These are phyloP conservation scores for Loris lydekkerianus DNA, from an alignment of 2,797 vertebrate genomes.

Conservation along the genomic window DNA sequence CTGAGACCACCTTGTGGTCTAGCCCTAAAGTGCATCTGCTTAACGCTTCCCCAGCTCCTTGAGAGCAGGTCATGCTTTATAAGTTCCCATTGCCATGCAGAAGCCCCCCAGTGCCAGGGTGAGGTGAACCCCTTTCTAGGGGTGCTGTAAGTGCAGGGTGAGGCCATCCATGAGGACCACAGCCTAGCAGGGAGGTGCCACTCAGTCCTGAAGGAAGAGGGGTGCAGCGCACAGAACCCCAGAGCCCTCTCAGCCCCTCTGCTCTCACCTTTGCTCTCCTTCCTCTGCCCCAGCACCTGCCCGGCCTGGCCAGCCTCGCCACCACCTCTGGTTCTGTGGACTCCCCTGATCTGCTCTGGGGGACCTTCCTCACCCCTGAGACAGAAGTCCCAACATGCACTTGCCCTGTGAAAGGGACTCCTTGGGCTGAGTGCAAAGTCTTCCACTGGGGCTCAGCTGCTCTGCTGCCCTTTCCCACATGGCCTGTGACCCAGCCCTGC, in stretches of 20 bases:
- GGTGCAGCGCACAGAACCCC: rapidly evolving
- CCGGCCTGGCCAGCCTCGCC: background rate
- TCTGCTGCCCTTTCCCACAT: too few species aligned
- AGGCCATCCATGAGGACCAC: rapidly evolving
- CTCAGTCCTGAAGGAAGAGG: background rate
- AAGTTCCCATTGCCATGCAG: too few species aligned
- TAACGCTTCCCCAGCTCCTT: background rate
- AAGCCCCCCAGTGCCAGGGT: too few species aligned
- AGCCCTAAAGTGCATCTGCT: too few species aligned
- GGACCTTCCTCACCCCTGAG: background rate
- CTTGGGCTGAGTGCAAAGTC: background rate
- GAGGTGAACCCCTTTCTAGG: too few species aligned
- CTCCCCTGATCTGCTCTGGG: background rate
- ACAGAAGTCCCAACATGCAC: background rate
- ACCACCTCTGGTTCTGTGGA: background rate
- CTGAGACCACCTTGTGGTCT: rapidly evolving
- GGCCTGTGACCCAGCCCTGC: background rate
- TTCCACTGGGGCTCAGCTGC: background rate
- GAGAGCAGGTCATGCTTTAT: background rate
- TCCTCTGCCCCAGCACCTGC: background rate
- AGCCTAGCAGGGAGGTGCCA: too few species aligned
- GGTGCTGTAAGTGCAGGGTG: background rate
- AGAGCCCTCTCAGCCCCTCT: background rate
- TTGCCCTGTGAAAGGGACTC: background rate
- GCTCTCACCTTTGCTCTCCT: background rate